Conservation (phyloP, 2,797 vertebrate genomes). For the Natrix natrix region DNA sequence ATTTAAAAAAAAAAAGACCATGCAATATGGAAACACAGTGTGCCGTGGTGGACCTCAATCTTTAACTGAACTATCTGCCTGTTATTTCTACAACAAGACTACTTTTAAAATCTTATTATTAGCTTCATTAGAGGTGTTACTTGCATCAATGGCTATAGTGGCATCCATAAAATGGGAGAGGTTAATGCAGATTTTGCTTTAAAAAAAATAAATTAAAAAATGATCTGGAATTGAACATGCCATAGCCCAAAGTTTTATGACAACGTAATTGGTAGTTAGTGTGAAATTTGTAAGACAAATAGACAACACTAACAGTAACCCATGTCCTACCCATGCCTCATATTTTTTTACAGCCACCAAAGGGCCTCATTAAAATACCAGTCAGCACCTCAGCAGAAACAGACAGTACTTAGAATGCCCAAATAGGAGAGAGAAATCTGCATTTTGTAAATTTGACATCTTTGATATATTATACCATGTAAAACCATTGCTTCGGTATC, state of each 20-base stretch:
- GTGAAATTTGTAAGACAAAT: constrained; percentile 95
- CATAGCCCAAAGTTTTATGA: constrained; percentile 91
- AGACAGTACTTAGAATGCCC: constrained; percentile 79
- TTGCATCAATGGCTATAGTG: constrained; percentile 84
- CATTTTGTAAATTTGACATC: constrained; percentile 86
- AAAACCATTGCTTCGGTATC: constrained; percentile 79
- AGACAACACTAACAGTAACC: constrained; percentile 85
- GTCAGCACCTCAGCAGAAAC: constrained; percentile 81
- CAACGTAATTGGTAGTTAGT: constrained; percentile 93
- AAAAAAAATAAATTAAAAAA: not conserved
- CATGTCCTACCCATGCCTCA: constrained; percentile 76
- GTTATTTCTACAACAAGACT: constrained; percentile 82
- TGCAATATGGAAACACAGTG: constrained; percentile 63
- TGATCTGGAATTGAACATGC: constrained; percentile 78
- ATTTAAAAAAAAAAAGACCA: constrained; percentile 63
- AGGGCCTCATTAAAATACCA: constrained; percentile 90
- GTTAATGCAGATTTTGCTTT: constrained; percentile 81
- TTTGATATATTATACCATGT: constrained; percentile 86
- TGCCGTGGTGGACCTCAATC: constrained; percentile 76
- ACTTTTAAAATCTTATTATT: constrained; percentile 89
- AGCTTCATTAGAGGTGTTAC: constrained; percentile 88
- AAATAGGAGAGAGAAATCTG: constrained; percentile 83
- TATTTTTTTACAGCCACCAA: constrained; percentile 87
- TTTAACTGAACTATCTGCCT: constrained; percentile 79
- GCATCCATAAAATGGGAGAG: constrained; percentile 78